Base-by-base conservation (phyloP, 2,888 invertebrate species). In the Oscheius sp. region DNA sequence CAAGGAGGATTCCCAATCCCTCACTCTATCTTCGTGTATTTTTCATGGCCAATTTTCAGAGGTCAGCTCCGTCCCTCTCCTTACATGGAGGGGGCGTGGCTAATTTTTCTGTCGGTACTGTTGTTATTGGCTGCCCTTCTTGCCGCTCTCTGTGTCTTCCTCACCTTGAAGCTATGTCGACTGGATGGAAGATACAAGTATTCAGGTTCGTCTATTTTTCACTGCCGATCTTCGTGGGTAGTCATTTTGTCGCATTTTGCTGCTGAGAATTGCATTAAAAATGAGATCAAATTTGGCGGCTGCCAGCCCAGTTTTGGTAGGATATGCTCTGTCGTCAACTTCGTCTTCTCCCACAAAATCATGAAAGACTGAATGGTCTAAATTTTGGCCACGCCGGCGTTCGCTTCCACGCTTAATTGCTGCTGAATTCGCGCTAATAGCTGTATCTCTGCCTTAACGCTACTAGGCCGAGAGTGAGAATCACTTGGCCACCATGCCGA, bases 71-170 rank as follows among this genome's bases (percentile, higher is more conserved):
- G 42, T 42, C 42, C 42, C 57, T 73, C 73, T 73, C 73, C 73
- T 66, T 66, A 33, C 50, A 73, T 73, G 73, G 73, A 73, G 73
- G 73, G 73, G 73, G 73, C 65, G 73, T 73, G 73, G 73, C 73
- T 73, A 55, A 73, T 73, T 62, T 57, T 73, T 73, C 50, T 73
- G 21, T 37, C 32, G 13, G 13, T 58, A n/a, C 35, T 59, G 21
- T 33, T 59, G 58, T 47, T 58, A 33, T 48, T 70, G 48, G 70
- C 70, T 29, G 59, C 58, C 7, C n/a, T 70, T 32, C 33, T 59
- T 13, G 59, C 59, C 7, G 70, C 70, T n/a, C 13, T 58, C n/a
- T 70, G 70, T 70, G 48, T 70, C 42, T 70, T 32, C 48, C 55
- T 47, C 13, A 70, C 68, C 3, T 13, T 68, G 21, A 68, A 68